phyloP scores from a whole-genome alignment of 92 coral and sea anemone species.

The Heliopora coerulea region DNA sequence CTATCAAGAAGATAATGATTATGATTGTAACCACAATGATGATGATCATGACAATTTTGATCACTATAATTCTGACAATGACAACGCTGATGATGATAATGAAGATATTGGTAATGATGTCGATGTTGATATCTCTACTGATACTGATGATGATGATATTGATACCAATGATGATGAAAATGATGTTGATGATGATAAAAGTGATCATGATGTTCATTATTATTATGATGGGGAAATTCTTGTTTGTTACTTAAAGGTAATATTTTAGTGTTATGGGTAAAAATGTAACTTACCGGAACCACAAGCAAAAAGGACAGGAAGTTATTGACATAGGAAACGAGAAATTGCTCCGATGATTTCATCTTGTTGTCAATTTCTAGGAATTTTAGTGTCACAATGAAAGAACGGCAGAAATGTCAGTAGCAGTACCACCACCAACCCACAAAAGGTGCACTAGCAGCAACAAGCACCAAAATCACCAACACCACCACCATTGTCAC shows the following conservation, averaged over 20 bases:
- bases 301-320: constrained; percentile 81
- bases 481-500: too few species aligned
- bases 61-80: background rate
- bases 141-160: background rate
- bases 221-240: too few species aligned
- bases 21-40: constrained; percentile 20
- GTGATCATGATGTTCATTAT: background rate
- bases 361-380: constrained; percentile 89
- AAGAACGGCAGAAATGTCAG: background rate
- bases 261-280: too few species aligned
- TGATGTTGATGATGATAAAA: background rate
- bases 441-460: too few species aligned
- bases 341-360: constrained; percentile 85
- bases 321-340: constrained; percentile 67
- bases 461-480: too few species aligned
- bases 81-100: background rate
- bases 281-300: constrained; percentile 74
- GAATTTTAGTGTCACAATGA: background rate
- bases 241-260: too few species aligned
- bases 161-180: background rate
- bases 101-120: background rate
- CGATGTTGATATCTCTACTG: background rate
- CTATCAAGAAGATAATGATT: background rate
- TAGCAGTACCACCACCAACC: background rate
- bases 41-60: background rate